Base-by-base conservation (phyloP, 1,140 invertebrate genomes). In the Drosophila arawakana region DNA sequence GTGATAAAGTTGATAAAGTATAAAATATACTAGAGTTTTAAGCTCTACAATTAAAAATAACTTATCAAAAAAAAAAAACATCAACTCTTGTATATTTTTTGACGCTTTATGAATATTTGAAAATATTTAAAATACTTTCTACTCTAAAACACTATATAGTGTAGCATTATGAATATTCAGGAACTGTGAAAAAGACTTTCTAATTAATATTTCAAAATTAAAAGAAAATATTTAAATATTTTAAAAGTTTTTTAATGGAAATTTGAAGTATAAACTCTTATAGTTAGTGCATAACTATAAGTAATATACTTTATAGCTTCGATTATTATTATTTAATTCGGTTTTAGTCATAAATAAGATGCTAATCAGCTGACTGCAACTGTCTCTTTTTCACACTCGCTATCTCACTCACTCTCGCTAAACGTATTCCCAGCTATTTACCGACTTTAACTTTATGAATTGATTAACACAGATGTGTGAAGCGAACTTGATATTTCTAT, bases 401-500 rank as follows among this genome's bases (percentile, higher is more conserved):
- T 63, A 30, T 71, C 50, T 57, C 44, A 44, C 50, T 62, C 62
- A 70, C 50, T 70, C 50, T 63, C 52, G 58, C 80, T 30, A 78
- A 78, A 66, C 74, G 63, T 69, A 81, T 74, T 44, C 57, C 10
- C 30, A 63, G 10, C 54, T 78, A 65, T 67, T 76, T 58, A 50
- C 46, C 47, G 25, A 54, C 60, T 66, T 61, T 55, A 80, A 57
- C 69, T 80, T 83, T 86, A 86, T 89, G 73, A 83, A 83, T 83
- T 88, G 84, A 89, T 88, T 88, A 88, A 63, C 83, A 72, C 62
- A 62, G 35, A 72, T 35, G 72, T 89, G 83, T 69, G 70, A 88
- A 88, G 52, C 79, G 83, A 88, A 89, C 83, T 89, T 89, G 80
- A 89, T 88, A 80, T 80, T 83, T 71, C 61, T 63, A 79, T 65